phyloP scores from a whole-genome alignment of 2,888 invertebrate genomes.

The Chrysolina haemoptera region DNA sequence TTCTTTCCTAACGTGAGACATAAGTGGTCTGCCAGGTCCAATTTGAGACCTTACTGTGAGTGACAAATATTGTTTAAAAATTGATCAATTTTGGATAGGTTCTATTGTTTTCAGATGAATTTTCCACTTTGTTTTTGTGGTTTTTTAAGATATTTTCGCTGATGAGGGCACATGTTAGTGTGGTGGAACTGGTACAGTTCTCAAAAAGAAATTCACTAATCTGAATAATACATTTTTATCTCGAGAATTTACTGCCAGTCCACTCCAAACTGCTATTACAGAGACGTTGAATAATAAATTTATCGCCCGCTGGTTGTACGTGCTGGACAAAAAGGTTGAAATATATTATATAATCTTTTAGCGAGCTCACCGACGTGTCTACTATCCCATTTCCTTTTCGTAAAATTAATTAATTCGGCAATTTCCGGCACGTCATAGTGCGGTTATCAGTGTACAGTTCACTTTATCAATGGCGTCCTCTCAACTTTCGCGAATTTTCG shows the following conservation, averaged over 20 bases:
- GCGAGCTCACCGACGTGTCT: slow-evolving; percentile 32
- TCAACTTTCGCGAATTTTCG: slow-evolving; percentile 40
- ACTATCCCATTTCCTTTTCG: slow-evolving; percentile 34
- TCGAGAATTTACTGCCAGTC: neutral
- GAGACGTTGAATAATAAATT: slow-evolving; percentile 4
- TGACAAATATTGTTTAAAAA: no score
- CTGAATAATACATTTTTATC: neutral
- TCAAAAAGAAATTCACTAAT: neutral
- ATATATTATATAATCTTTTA: slow-evolving; percentile 41
- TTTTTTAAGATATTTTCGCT: no score
- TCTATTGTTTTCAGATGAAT: no score
- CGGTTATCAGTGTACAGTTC: slow-evolving; percentile 39
- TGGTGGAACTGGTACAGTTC: neutral
- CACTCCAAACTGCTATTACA: neutral
- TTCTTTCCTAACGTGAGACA: no score
- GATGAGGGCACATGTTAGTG: no score
- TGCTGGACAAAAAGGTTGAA: slow-evolving; percentile 41
- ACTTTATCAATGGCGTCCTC: slow-evolving; percentile 41
- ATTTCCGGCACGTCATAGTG: slow-evolving; percentile 37
- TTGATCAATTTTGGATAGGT: no score
- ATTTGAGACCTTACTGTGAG: no score
- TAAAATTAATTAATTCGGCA: slow-evolving; percentile 41
- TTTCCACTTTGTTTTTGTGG: no score
- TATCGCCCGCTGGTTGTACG: slow-evolving; percentile 29
- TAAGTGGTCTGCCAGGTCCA: no score